Percentiles rank a stretch among this genome's conserved stretches.
phyloP scores from a whole-genome alignment of 2,888 invertebrate species.

The Parnassius mnemosyne region DNA sequence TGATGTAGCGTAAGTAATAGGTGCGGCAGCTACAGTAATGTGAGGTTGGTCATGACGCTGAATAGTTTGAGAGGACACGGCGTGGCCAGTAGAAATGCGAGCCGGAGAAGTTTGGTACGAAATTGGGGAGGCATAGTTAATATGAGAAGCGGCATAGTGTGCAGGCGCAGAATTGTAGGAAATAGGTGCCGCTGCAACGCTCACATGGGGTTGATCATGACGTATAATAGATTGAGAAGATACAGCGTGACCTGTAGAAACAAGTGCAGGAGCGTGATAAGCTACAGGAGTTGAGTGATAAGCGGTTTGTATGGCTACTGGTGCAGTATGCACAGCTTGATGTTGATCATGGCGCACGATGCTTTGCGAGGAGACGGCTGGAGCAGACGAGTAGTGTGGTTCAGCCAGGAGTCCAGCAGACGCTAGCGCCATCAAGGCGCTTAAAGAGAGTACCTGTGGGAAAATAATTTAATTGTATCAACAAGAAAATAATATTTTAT shows the following conservation, averaged over 20 bases:
- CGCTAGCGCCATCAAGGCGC: constrained; percentile 52
- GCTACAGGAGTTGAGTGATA: constrained; percentile 38
- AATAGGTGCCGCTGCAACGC: constrained; percentile 44
- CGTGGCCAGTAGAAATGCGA: constrained; percentile 24
- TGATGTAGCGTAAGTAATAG: constrained; percentile 39
- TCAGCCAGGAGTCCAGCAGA: constrained; percentile 56
- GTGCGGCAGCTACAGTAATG: constrained; percentile 41
- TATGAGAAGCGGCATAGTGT: constrained; percentile 37
- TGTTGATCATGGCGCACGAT: constrained; percentile 54
- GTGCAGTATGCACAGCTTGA: constrained; percentile 8
- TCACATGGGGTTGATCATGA: constrained; percentile 50
- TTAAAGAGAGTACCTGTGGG: constrained; percentile 48
- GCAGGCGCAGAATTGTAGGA: constrained; percentile 35
- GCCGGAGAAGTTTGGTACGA: neutral
- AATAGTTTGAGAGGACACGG: constrained; percentile 46
- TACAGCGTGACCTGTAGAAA: constrained; percentile 25
- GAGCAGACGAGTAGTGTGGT: constrained; percentile 55
- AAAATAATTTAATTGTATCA: constrained; percentile 25
- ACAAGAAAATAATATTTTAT: neutral
- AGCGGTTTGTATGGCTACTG: constrained; percentile 14
- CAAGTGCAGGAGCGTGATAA: constrained; percentile 39
- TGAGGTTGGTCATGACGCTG: constrained; percentile 37
- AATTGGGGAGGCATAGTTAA: constrained; percentile 40
- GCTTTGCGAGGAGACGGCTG: constrained; percentile 53
- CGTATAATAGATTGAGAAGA: constrained; percentile 30